Evolutionary conservation across 2,888 invertebrate species (phyloP), one percentile per base, ranked within the genome.

Genomic region (Neocrepidodera transversa): DNA sequence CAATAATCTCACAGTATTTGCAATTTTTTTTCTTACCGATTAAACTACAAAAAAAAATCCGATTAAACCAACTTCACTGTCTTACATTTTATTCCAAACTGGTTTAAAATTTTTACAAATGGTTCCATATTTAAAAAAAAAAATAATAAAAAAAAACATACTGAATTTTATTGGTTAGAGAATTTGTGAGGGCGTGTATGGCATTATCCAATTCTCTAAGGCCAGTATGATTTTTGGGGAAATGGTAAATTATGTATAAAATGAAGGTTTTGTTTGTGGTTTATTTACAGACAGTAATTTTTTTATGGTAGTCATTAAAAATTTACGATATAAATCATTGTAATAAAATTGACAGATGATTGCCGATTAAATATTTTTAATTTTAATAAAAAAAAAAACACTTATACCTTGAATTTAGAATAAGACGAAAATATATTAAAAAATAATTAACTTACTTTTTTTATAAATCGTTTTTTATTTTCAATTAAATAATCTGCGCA

Each of bases 231-330:
- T n/a, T n/a, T n/a, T n/a, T n/a, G n/a, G 13, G 4, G 35, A 35
- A 13, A 7, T 35, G 35, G 35, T 10, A 35, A 13, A 14, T 35
- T 14, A 35, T 35, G 28, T 40, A 20, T 20, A 42, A 42, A 42
- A 42, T 42, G 42, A 20, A 20, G 23, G 40, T 10, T 18, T 20
- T 40, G 40, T 18, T 40, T 40, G 13, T 42, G 18, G 18, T 11
- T 20, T 20, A 20, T 10, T 11, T 42, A n/a, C n/a, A 14, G 42
- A 8, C 4, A 23, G 8, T 2, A 13, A 18, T 11, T 11, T 14
- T n/a, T n/a, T 38, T 16, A 16, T 40, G 40, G n/a, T 40, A 16
- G 40, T 40, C 40, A 40, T 40, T 38, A 38, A 38, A 38, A 38
- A 38, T 38, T 40, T 16, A 16, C 16, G 17, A 8, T 16, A 18